Percentiles rank a stretch among this genome's conserved stretches.
Conservation (phyloP, 2,113 vertebrate species). For the Malurus elegans region DNA sequence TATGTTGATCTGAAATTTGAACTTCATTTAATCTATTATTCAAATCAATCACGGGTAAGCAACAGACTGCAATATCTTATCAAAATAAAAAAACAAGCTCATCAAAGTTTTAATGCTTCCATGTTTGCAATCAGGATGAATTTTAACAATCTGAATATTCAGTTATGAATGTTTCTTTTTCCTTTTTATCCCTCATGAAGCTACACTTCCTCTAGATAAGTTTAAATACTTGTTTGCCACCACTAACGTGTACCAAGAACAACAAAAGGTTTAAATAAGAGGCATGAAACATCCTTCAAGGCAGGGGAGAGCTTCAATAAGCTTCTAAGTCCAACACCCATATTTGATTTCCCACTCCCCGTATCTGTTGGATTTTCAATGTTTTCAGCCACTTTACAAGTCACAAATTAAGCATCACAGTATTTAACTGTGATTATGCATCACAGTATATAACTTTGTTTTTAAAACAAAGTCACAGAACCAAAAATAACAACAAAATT, state of each 20-base stretch:
- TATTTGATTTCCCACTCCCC: not conserved
- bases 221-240: not conserved
- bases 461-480: not conserved
- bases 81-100: not conserved
- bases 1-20: slow-evolving; percentile 67
- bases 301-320: not conserved
- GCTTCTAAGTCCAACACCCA: not conserved
- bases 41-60: slow-evolving; percentile 1
- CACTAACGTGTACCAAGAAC: not conserved
- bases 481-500: not conserved
- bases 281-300: not conserved
- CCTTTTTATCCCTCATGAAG: not conserved
- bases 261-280: not conserved
- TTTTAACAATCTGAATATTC: not conserved
- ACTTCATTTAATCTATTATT: slow-evolving; percentile 45
- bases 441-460: not conserved
- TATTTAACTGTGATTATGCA: not conserved
- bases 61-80: not conserved
- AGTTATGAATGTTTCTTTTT: not conserved
- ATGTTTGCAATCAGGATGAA: not conserved
- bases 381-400: not conserved
- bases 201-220: not conserved
- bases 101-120: not conserved
- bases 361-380: not conserved
- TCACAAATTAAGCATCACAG: not conserved